Percentiles rank a stretch among this genome's conserved stretches.
phyloP scores from a whole-genome alignment of 2,797 vertebrate species.

The Channa striata region DNA sequence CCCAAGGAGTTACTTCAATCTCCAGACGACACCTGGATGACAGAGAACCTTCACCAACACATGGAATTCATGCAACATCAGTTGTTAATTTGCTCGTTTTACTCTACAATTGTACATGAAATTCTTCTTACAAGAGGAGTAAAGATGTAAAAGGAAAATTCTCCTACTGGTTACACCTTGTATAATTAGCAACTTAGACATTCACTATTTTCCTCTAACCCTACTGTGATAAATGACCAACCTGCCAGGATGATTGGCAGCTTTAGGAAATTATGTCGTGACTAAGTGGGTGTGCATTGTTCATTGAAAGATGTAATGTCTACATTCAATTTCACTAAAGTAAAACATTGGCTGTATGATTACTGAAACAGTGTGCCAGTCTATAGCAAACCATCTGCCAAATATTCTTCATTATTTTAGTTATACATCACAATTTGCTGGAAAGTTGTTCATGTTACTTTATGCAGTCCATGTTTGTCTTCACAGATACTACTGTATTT shows the following conservation, averaged over 20 bases:
- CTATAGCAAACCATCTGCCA: slow-evolving; percentile 21
- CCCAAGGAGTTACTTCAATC: too few relatives aligned
- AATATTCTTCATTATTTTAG: slow-evolving; percentile 4
- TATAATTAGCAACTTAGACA: slow-evolving; percentile 70
- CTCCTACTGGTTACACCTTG: slow-evolving; percentile 31
- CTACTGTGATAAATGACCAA: slow-evolving; percentile 72
- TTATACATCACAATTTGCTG: slow-evolving; percentile 4
- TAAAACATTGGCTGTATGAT: slow-evolving; percentile 49
- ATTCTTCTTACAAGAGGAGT: slow-evolving; percentile 4
- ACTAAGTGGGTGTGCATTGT: slow-evolving; percentile 70
- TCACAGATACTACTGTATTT: too few relatives aligned
- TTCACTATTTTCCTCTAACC: slow-evolving; percentile 65
- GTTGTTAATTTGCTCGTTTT: slow-evolving; percentile 29
- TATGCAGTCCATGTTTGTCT: too few relatives aligned
- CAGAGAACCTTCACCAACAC: too few relatives aligned
- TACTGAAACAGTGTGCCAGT: slow-evolving; percentile 26
- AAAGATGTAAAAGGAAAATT: slow-evolving; percentile 10
- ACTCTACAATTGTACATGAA: slow-evolving; percentile 9
- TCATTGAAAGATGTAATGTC: slow-evolving; percentile 71
- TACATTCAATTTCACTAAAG: slow-evolving; percentile 66
- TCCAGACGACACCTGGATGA: too few relatives aligned
- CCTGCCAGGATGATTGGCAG: slow-evolving; percentile 73
- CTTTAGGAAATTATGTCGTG: slow-evolving; percentile 66
- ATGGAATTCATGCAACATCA: not conserved
- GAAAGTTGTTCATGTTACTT: too few relatives aligned